Percentiles rank a stretch among this genome's conserved stretches.
phyloP scores from a whole-genome alignment of 2,888 invertebrate genomes.

The Argynnis bischoffii region DNA sequence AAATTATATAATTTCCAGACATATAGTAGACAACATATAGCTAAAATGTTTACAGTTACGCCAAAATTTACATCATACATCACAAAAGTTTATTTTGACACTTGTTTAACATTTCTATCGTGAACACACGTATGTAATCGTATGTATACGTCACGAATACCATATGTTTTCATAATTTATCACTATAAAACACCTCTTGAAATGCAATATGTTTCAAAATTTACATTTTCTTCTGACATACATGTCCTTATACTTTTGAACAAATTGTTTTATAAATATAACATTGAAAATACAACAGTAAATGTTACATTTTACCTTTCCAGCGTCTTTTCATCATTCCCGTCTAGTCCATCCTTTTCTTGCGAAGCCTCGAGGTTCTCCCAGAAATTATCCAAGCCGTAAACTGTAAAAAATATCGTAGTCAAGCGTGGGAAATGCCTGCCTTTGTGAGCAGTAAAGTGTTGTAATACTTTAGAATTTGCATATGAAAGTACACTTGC shows the following conservation, averaged over 20 bases:
- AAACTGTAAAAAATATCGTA: conserved; percentile 53
- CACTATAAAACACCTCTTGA: not conserved
- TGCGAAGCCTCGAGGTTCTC: conserved; percentile 68
- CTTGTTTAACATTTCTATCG: conserved; percentile 3
- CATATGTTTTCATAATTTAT: not conserved
- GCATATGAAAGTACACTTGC: too few relatives aligned
- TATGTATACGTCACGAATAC: not conserved
- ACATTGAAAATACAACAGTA: not conserved
- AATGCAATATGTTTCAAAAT: conserved; percentile 1
- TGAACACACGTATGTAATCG: not conserved
- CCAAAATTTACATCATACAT: conserved; percentile 3
- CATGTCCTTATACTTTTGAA: not conserved
- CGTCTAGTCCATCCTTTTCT: conserved; percentile 66
- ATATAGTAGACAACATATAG: too few relatives aligned
- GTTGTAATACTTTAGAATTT: conserved; percentile 11
- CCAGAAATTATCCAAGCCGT: conserved; percentile 77
- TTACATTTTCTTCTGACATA: not conserved
- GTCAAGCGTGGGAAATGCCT: not conserved
- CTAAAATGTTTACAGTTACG: not conserved
- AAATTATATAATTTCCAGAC: too few relatives aligned
- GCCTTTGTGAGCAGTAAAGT: not conserved
- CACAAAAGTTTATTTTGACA: conserved; percentile 11
- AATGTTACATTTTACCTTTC: conserved; percentile 61
- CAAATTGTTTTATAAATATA: not conserved
- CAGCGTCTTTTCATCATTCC: conserved; percentile 61